A percentile compares a stretch with the other conserved stretches of the same genome.
Conservation (phyloP, 2,797 vertebrate species). For the Schizothorax lantsangensis region DNA sequence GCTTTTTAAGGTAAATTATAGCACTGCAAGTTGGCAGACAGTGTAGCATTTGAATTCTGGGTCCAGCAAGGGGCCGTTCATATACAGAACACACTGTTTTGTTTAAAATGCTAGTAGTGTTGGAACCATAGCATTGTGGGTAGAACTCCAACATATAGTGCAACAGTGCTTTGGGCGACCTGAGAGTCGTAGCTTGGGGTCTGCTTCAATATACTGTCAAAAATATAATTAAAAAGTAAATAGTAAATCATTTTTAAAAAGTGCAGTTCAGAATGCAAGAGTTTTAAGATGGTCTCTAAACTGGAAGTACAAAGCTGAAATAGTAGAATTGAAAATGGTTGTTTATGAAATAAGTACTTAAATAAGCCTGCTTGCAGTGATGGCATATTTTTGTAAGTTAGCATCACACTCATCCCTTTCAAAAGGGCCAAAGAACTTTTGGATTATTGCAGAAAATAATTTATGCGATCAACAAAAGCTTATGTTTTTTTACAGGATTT, state of each 20-base stretch:
- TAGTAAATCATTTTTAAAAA: not conserved
- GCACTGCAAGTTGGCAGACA: not conserved
- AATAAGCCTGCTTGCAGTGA: too few relatives aligned
- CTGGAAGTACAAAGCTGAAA: too few relatives aligned
- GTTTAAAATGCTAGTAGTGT: not conserved
- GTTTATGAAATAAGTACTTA: too few relatives aligned
- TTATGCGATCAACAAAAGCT: not conserved
- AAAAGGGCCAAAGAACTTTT: not conserved
- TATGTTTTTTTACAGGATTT: not conserved
- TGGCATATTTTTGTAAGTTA: too few relatives aligned
- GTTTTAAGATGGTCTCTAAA: not conserved
- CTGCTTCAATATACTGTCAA: too few relatives aligned
- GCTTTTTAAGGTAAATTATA: slow-evolving; percentile 17
- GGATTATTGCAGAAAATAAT: not conserved
- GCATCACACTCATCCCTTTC: too few relatives aligned
- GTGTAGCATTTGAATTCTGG: not conserved
- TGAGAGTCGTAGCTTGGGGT: not conserved
- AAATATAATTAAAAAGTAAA: too few relatives aligned
- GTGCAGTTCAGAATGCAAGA: not conserved
- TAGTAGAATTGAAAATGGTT: too few relatives aligned
- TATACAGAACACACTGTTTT: not conserved
- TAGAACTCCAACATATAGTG: not conserved
- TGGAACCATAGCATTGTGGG: not conserved
- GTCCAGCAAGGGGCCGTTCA: not conserved
- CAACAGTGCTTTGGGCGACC: not conserved